phyloP scores from a whole-genome alignment of 1,140 invertebrate genomes.

The Lepidurus couesii region DNA sequence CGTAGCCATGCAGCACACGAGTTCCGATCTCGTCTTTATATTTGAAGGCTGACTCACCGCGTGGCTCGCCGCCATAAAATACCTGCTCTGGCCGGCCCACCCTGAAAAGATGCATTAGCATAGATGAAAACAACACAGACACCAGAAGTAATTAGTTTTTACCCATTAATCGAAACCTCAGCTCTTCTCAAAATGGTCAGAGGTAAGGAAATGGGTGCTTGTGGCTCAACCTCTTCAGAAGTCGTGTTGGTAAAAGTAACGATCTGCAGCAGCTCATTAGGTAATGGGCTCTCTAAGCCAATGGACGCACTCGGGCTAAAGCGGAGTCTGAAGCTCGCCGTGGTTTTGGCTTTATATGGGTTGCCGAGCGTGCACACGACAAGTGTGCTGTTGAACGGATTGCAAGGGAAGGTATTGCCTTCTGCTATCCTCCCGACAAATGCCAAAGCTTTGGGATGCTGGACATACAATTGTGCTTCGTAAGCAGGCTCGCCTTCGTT shows the following conservation, averaged over 20 bases:
- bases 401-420: slow-evolving; percentile 42
- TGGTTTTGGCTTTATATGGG: slow-evolving; percentile 63
- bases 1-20: slow-evolving; percentile 74
- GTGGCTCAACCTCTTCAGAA: slow-evolving; percentile 57
- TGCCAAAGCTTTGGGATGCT: slow-evolving; percentile 67
- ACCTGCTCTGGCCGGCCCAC: slow-evolving; percentile 65
- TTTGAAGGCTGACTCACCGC: slow-evolving; percentile 74
- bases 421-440: slow-evolving; percentile 63
- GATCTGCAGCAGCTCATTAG: slow-evolving; percentile 48
- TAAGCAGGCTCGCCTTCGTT: slow-evolving; percentile 87
- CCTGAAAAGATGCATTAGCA: slow-evolving; percentile 45
- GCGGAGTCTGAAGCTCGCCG: slow-evolving; percentile 56
- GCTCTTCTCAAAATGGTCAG: slow-evolving; percentile 72
- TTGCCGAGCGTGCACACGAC: slow-evolving; percentile 80
- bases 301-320: slow-evolving; percentile 71
- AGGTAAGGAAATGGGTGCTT: slow-evolving; percentile 51
- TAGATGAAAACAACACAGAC: slow-evolving; percentile 12
- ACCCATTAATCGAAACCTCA: slow-evolving; percentile 74
- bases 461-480: slow-evolving; percentile 74
- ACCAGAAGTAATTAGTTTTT: slow-evolving; percentile 39
- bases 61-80: slow-evolving; percentile 75
- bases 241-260: slow-evolving; percentile 79
- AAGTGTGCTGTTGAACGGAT: slow-evolving; percentile 63
- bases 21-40: slow-evolving; percentile 79
- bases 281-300: slow-evolving; percentile 60